Conservation (phyloP, 2,113 vertebrate species). For the Lophura nycthemera region DNA sequence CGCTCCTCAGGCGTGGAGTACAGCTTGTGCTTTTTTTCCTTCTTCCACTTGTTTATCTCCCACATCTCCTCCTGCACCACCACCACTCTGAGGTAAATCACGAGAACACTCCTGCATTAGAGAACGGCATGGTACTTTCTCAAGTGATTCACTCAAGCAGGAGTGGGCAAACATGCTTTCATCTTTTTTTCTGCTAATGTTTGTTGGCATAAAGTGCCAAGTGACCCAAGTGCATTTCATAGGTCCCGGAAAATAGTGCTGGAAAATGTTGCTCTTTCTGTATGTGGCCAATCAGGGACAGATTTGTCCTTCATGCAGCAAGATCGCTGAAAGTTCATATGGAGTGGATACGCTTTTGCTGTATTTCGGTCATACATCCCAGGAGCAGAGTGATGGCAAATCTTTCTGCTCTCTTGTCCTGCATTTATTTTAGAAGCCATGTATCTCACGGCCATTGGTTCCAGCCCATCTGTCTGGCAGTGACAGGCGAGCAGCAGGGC, state of each 20-base stretch:
- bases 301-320: slow-evolving; percentile 43
- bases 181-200: slow-evolving; percentile 30
- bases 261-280: neutral
- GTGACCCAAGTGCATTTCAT: neutral
- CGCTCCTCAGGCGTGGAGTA: slow-evolving; percentile 22
- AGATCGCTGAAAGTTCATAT: slow-evolving; percentile 23
- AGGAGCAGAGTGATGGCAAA: neutral
- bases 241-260: neutral
- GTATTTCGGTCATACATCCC: neutral
- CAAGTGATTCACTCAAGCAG: slow-evolving; percentile 62
- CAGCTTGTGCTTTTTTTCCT: slow-evolving; percentile 25
- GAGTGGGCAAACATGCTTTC: slow-evolving; percentile 60
- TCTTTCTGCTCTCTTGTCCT: slow-evolving; percentile 20
- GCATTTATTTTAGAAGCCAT: slow-evolving; percentile 29
- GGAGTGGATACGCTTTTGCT: slow-evolving; percentile 7
- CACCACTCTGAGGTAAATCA: slow-evolving; percentile 56
- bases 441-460: slow-evolving; percentile 11
- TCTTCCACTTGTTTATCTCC: slow-evolving; percentile 61
- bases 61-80: slow-evolving; percentile 59
- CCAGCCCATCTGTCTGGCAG: slow-evolving; percentile 2
- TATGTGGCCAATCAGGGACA: neutral
- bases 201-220: slow-evolving; percentile 16
- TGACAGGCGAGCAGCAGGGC: neutral
- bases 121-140: slow-evolving; percentile 61
- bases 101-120: slow-evolving; percentile 58